phyloP scores from a whole-genome alignment of 64 coral and sea anemone species.

The Dendrophyllia cribrosa region DNA sequence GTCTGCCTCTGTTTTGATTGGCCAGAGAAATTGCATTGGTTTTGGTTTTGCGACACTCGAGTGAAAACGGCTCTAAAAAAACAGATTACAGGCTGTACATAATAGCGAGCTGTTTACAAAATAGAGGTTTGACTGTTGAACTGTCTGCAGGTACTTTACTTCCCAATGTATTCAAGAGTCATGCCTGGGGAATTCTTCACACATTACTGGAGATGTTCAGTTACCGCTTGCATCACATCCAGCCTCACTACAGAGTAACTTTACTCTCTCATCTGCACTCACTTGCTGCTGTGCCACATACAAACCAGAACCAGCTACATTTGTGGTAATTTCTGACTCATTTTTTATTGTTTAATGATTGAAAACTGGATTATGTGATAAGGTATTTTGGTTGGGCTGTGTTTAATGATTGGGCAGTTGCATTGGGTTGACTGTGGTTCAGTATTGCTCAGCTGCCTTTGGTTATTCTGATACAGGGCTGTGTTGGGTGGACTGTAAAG shows the following conservation, averaged over 20 bases:
- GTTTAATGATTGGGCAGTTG: too few species aligned
- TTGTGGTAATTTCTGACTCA: conserved; percentile 67
- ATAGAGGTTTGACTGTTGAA: too few species aligned
- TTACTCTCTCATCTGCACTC: conserved; percentile 94
- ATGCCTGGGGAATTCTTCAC: conserved; percentile 98
- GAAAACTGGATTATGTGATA: background rate
- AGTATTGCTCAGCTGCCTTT: too few species aligned
- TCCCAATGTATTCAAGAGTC: conserved; percentile 92
- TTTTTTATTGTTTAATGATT: background rate
- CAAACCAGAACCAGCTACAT: conserved; percentile 98
- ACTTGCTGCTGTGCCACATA: conserved; percentile 89
- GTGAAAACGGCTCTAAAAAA: too few species aligned
- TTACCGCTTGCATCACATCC: conserved; percentile 93
- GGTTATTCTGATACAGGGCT: too few species aligned
- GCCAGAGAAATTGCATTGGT: too few species aligned
- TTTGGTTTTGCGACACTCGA: too few species aligned
- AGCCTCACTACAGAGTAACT: conserved; percentile 90
- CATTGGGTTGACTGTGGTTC: too few species aligned
- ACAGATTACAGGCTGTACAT: too few species aligned
- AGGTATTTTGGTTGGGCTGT: background rate
- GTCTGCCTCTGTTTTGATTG: too few species aligned
- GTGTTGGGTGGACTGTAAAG: too few species aligned
- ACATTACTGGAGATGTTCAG: conserved; percentile 98
- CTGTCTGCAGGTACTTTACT: conserved; percentile 69
- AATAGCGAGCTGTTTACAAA: too few species aligned